Conservation (phyloP, 2,113 vertebrate genomes). For the Melospiza georgiana region DNA sequence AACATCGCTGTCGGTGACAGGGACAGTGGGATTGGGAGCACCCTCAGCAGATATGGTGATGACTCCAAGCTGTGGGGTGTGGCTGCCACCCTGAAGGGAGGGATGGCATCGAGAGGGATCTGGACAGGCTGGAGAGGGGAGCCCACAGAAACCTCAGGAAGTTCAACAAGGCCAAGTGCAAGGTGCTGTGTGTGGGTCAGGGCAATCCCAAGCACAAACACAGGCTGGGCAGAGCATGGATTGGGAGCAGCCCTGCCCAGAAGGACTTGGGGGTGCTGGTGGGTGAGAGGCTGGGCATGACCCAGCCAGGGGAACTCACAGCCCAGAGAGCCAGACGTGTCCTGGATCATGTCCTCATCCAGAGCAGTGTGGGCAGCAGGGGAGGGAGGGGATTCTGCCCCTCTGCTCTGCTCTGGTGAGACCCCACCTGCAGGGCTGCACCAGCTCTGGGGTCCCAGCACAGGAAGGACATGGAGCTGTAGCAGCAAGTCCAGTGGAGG, state of each 20-base stretch:
- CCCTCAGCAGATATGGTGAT: background rate
- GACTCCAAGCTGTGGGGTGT: background rate
- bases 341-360: background rate
- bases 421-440: background rate
- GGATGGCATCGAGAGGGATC: background rate
- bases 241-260: background rate
- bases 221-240: background rate
- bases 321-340: rapidly evolving
- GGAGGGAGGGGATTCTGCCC: background rate
- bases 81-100: background rate
- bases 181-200: background rate
- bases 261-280: background rate
- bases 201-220: background rate
- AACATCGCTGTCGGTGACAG: rapidly evolving
- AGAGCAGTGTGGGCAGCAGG: rapidly evolving
- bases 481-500: background rate
- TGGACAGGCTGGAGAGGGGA: background rate
- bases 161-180: background rate
- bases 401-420: background rate
- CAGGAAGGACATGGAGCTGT: background rate
- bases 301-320: background rate
- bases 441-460: background rate
- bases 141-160: too few species aligned
- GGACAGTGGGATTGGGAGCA: background rate
- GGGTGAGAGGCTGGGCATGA: background rate